These are phyloP conservation scores for Diadromus collaris DNA, from an alignment of 2,888 invertebrate species.

Conservation along the genomic window DNA sequence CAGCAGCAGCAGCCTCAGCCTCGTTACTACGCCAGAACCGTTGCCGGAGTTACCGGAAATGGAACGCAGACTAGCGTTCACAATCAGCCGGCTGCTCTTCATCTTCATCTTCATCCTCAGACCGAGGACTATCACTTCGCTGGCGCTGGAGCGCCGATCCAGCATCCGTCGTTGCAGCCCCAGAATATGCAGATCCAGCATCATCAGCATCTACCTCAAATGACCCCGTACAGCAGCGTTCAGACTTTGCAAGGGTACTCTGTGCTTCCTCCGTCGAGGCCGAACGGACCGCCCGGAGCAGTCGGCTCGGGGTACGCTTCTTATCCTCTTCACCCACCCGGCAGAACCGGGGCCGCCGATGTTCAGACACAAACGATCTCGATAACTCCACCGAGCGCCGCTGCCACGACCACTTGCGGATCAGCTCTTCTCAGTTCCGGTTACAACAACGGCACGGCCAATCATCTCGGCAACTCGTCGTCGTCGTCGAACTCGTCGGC, in stretches of 20 bases:
- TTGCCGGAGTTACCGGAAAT: slow-evolving; percentile 62
- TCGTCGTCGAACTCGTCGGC: slow-evolving; percentile 69
- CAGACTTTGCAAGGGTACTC: slow-evolving; percentile 68
- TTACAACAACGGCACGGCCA: slow-evolving; percentile 31
- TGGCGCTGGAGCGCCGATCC: slow-evolving; percentile 53
- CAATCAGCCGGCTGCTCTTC: slow-evolving; percentile 69
- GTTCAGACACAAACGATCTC: slow-evolving; percentile 73
- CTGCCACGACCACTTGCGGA: slow-evolving; percentile 40
- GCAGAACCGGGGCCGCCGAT: slow-evolving; percentile 66
- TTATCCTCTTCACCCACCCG: slow-evolving; percentile 54
- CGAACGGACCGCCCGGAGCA: slow-evolving; percentile 43
- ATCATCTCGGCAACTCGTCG: slow-evolving; percentile 59
- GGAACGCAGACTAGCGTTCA: slow-evolving; percentile 47
- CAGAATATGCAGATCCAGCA: slow-evolving; percentile 72
- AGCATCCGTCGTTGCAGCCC: slow-evolving; percentile 64
- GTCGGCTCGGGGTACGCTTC: slow-evolving; percentile 54
- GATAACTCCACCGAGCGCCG: slow-evolving; percentile 56
- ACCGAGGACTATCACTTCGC: slow-evolving; percentile 72
- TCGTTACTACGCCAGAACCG: slow-evolving; percentile 72
- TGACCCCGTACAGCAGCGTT: slow-evolving; percentile 65
- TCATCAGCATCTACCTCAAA: slow-evolving; percentile 70
- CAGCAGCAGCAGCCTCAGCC: slow-evolving; percentile 59
- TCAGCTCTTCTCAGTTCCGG: slow-evolving; percentile 32
- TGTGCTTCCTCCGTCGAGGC: slow-evolving; percentile 66
- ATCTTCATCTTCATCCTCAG: slow-evolving; percentile 76